Conservation (phyloP, 2,888 invertebrate species). For the Hololepta plana region DNA sequence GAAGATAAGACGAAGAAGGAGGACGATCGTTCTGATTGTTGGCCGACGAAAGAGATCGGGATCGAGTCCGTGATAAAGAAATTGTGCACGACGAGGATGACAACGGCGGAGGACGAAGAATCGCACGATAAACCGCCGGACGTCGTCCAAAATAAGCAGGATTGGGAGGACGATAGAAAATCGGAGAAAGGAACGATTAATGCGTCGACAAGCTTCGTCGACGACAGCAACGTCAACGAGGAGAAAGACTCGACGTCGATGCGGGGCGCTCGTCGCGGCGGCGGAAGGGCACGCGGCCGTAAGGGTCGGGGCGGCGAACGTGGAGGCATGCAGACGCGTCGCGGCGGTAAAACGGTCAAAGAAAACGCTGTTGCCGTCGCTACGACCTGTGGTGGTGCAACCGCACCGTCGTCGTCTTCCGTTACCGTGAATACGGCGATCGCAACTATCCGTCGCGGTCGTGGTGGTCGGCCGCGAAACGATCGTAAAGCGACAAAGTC, state of each 20-base stretch:
- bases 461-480: slow-evolving; percentile 30
- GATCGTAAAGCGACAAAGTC: slow-evolving; percentile 36
- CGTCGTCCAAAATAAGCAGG: slow-evolving; percentile 19
- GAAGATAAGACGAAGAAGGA: slow-evolving; percentile 26
- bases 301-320: slow-evolving; percentile 22
- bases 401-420: too few species aligned
- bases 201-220: too few species aligned
- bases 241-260: not conserved
- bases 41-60: slow-evolving; percentile 63
- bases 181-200: too few species aligned
- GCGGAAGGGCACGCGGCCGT: slow-evolving; percentile 22
- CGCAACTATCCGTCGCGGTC: slow-evolving; percentile 26
- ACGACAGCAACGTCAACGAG: too few species aligned
- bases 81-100: slow-evolving; percentile 36
- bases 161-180: slow-evolving; percentile 8
- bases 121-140: slow-evolving; percentile 25
- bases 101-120: too few species aligned
- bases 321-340: slow-evolving; percentile 36
- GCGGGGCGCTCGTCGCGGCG: slow-evolving; percentile 12
- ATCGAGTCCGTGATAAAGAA: slow-evolving; percentile 70
- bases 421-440: too few species aligned
- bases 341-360: slow-evolving; percentile 27
- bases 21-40: slow-evolving; percentile 56
- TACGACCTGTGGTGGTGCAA: slow-evolving; percentile 5
- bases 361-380: slow-evolving; percentile 12